Evolutionary conservation across 2,888 invertebrate genomes (phyloP).

Genomic region (Acanthosepion pharaonis): DNA sequence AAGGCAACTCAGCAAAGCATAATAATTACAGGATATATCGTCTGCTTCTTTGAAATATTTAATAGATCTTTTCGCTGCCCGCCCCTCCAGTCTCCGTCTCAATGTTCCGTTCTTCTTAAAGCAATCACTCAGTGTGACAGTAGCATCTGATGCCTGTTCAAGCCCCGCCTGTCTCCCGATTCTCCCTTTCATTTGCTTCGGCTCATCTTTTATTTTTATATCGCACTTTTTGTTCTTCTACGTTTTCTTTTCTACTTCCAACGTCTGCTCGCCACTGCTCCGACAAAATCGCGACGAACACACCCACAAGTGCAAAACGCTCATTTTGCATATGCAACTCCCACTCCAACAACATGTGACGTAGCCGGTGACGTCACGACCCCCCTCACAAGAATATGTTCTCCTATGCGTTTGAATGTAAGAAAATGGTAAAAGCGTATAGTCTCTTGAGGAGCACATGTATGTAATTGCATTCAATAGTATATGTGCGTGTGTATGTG

Average conservation of each 20-base stretch:
- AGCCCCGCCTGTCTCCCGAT: no score
- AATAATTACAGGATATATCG: no score
- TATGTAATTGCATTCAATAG: background rate
- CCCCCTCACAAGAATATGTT: background rate
- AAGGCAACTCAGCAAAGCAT: no score
- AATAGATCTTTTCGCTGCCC: no score
- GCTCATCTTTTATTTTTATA: no score
- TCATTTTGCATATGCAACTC: conserved; percentile 1
- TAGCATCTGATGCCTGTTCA: no score
- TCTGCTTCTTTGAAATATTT: no score
- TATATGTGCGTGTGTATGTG: background rate
- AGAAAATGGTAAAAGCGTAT: background rate
- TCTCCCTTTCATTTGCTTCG: no score
- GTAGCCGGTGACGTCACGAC: background rate
- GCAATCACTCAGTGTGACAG: no score
- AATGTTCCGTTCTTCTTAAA: no score
- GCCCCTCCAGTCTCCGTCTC: no score
- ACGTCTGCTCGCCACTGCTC: background rate
- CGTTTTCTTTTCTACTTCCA: background rate
- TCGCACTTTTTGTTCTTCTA: no score
- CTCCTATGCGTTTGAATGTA: background rate
- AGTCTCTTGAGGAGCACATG: background rate
- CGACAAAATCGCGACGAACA: background rate
- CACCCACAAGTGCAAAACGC: background rate
- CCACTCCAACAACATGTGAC: background rate